A percentile compares a stretch with the other conserved stretches of the same genome.
Evolutionary conservation across 92 coral and sea anemone genomes (phyloP).

Genomic region (Diadumene lineata): DNA sequence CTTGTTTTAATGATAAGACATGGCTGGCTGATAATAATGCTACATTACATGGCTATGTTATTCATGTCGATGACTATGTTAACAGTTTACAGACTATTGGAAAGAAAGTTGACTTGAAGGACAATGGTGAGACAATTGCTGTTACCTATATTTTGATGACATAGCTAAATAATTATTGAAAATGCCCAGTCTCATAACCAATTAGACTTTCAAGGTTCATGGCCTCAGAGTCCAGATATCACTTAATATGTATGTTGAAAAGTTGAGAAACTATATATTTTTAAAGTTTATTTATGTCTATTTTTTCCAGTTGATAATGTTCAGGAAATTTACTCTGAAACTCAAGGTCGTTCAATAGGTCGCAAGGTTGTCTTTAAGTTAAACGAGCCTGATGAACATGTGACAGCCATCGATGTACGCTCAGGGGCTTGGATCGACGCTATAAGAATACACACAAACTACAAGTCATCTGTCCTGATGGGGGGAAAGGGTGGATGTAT

Average conservation of each 20-base stretch:
- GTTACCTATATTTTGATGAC: not conserved
- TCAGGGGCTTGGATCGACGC: conserved; percentile 99
- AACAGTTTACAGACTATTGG: conserved; percentile 74
- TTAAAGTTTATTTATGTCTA: too few relatives aligned
- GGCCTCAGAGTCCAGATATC: too few relatives aligned
- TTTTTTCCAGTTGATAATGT: conserved; percentile 24
- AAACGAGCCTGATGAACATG: conserved; percentile 66
- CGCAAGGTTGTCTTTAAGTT: conserved; percentile 56
- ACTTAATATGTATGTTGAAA: too few relatives aligned
- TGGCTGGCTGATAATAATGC: conserved; percentile 61
- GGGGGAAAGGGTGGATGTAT: conserved; percentile 95
- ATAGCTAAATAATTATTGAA: too few relatives aligned
- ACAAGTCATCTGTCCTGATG: conserved; percentile 89
- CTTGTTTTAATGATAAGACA: conserved; percentile 61
- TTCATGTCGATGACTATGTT: conserved; percentile 75
- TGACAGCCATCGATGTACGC: conserved; percentile 76
- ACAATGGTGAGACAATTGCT: conserved; percentile 16
- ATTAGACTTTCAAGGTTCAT: too few relatives aligned
- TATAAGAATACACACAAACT: conserved; percentile 86
- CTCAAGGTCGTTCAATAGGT: conserved; percentile 56
- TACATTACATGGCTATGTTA: conserved; percentile 61
- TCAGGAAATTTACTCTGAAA: conserved; percentile 56
- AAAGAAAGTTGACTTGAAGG: conserved; percentile 8
- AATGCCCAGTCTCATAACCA: too few relatives aligned
- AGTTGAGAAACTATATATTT: too few relatives aligned